Evolutionary conservation across 2,113 vertebrate genomes (phyloP).

Genomic region (Callipepla californica): DNA sequence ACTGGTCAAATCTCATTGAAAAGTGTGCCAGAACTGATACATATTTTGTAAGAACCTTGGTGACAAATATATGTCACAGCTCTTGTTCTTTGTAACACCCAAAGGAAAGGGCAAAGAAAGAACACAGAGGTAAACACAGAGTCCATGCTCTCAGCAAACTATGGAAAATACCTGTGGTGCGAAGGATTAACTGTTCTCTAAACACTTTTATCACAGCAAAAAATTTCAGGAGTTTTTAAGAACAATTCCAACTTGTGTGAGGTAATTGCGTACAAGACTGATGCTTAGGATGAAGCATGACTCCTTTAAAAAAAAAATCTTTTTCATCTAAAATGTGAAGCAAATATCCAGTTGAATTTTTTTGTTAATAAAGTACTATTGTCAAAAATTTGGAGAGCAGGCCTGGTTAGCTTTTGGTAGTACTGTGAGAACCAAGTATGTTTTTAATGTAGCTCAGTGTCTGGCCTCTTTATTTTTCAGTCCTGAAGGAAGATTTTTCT

Average conservation of each 20-base stretch:
- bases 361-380: background rate
- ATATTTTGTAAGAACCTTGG: accelerated
- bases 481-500: background rate
- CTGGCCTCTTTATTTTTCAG: background rate
- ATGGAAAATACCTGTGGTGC: background rate
- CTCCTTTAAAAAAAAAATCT: background rate
- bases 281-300: background rate
- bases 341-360: background rate
- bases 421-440: background rate
- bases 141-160: background rate
- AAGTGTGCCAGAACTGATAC: background rate
- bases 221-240: background rate
- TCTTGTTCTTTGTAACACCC: background rate
- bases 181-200: background rate
- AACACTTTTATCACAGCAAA: background rate
- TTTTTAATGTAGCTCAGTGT: background rate
- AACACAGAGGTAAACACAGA: background rate
- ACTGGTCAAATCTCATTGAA: background rate
- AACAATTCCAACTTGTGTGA: background rate
- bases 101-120: background rate
- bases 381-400: background rate
- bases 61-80: background rate
- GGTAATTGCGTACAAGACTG: background rate
- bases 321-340: background rate
- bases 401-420: background rate